These are phyloP conservation scores for Ormyrus thymus DNA, from an alignment of 2,888 invertebrate genomes.

Conservation along the genomic window DNA sequence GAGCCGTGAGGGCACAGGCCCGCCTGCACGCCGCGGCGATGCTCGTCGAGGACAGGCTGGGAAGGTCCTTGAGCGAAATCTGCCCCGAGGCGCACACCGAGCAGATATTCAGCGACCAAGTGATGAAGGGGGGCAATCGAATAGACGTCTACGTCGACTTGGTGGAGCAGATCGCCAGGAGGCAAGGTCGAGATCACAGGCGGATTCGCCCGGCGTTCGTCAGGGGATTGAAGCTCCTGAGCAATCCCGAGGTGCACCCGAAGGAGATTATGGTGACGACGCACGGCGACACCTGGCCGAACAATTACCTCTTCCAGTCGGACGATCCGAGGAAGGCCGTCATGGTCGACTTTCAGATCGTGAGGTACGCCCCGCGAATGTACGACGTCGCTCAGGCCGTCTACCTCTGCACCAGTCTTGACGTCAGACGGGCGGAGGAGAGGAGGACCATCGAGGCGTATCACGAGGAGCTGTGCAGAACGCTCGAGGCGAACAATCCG, in stretches of 20 bases:
- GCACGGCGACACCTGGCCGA: slow-evolving; percentile 39
- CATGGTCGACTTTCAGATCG: slow-evolving; percentile 47
- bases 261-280: too few relatives aligned
- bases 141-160: neutral
- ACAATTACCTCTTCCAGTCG: slow-evolving; percentile 30
- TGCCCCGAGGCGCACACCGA: slow-evolving; percentile 12
- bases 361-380: slow-evolving; percentile 21
- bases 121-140: too few relatives aligned
- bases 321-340: neutral
- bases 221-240: neutral
- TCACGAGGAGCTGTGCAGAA: slow-evolving; percentile 57
- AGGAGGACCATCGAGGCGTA: slow-evolving; percentile 22
- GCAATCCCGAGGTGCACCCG: too few relatives aligned
- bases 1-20: slow-evolving; percentile 62
- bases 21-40: slow-evolving; percentile 66
- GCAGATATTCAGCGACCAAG: neutral
- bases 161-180: neutral
- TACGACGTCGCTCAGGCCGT: slow-evolving; percentile 22
- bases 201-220: neutral
- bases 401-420: slow-evolving; percentile 13
- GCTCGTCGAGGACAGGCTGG: slow-evolving; percentile 59
- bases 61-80: neutral
- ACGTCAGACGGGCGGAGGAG: neutral
- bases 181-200: neutral
- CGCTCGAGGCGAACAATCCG: slow-evolving; percentile 11